Evolutionary conservation across 1,140 invertebrate genomes (phyloP), one percentile per base, ranked within the genome.

Genomic region (Drosophila ambigua): DNA sequence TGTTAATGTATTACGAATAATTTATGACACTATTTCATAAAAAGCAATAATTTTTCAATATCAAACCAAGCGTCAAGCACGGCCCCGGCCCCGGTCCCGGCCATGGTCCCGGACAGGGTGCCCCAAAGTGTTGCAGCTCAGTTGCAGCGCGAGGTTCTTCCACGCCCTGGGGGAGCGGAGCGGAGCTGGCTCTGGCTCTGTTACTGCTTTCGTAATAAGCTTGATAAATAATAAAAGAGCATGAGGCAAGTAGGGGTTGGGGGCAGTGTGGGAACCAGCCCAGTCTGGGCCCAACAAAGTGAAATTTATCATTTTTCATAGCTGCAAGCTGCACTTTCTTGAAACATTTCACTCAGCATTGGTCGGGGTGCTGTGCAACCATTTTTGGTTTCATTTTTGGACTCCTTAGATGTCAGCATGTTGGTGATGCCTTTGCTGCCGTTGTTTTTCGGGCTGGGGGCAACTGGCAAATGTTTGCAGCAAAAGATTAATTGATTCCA

Each of bases 1-100:
- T 87, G 83, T 87, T 87, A 87, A 87, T 87, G 83, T 87, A 88
- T 88, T 88, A 87, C 83, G 83, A 87, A 87, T 87, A 87, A 87
- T 87, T 87, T 87, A 87, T 87, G 83, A 62, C 83, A 87, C 83
- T 79, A 83, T 87, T 87, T 87, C 83, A 87, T 88, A 87, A 83
- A 87, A 87, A 87, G 83, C 83, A 87, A 87, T 87, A 87, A 87
- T 87, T 87, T 87, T 87, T 87, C 83, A 88, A 87, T 87, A 87
- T 87, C 82, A 87, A 87, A 83, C 82, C 63, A 78, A 81, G 82
- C 82, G 78, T 79, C 84, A 81, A 78, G 76, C 74, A 51, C 67
- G 59, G 26, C 51, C 45, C 65, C 24, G 28, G 11, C 24, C 15
- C 7, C n/a, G 4, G 16, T 4, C 24, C 16, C 20, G 1, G 16